Percentiles rank a stretch among this genome's conserved stretches.
These are phyloP conservation scores for Brachycybe producta DNA, from an alignment of 2,888 invertebrate species.

Conservation along the genomic window DNA sequence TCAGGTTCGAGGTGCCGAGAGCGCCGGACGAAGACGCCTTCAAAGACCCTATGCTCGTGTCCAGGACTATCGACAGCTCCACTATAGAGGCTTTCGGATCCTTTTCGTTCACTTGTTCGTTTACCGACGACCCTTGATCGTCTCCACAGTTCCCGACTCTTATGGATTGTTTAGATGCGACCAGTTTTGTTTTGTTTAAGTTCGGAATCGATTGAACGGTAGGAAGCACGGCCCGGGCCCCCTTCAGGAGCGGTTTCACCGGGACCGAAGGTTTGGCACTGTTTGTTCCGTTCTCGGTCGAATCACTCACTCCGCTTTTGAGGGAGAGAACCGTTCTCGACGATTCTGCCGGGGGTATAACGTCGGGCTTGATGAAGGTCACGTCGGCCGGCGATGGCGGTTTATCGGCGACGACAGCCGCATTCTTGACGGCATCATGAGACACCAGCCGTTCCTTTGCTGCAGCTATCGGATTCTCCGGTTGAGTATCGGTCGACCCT, in stretches of 20 bases:
- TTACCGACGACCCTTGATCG: neutral
- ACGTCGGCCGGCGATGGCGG: conserved; percentile 21
- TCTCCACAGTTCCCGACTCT: conserved; percentile 38
- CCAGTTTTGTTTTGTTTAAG: neutral
- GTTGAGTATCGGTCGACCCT: neutral
- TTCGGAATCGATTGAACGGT: conserved; percentile 24
- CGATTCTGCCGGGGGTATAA: conserved; percentile 4
- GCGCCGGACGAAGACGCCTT: conserved; percentile 20
- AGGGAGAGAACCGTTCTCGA: neutral
- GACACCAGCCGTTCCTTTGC: conserved; percentile 17
- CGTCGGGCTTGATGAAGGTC: conserved; percentile 14
- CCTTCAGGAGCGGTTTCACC: conserved; percentile 50
- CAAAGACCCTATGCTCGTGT: conserved; percentile 24
- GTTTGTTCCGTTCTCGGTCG: conserved; percentile 32
- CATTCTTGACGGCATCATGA: neutral
- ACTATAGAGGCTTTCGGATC: conserved; percentile 24
- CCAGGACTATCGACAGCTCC: conserved; percentile 25
- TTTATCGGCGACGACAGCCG: conserved; percentile 27
- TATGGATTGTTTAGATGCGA: conserved; percentile 41
- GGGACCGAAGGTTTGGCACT: conserved; percentile 55
- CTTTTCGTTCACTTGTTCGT: conserved; percentile 7
- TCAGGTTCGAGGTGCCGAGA: conserved; percentile 48
- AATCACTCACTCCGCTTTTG: neutral
- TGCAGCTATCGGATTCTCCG: neutral
- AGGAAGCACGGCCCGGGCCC: conserved; percentile 13